A percentile compares a stretch with the other conserved stretches of the same genome.
Conservation (phyloP, 2,888 invertebrate genomes). For the Conchocele bisecta region DNA sequence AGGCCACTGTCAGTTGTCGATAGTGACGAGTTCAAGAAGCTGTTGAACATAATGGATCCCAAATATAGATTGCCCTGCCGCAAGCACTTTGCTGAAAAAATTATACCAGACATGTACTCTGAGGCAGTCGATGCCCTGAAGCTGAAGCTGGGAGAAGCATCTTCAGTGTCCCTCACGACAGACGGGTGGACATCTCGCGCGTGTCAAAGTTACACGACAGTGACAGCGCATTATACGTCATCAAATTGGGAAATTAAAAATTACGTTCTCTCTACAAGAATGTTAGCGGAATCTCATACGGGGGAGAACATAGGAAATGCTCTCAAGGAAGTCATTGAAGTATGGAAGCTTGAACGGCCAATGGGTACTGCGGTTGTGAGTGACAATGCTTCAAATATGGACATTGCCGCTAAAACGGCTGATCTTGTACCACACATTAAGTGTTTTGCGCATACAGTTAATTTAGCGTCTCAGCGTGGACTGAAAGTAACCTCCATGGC, state of each 20-base stretch:
- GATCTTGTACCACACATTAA: too few species aligned
- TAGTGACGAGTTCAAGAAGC: slow-evolving; percentile 23
- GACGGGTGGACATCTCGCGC: slow-evolving; percentile 31
- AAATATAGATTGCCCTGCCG: slow-evolving; percentile 20
- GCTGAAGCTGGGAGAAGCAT: slow-evolving; percentile 2
- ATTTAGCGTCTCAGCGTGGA: too few species aligned
- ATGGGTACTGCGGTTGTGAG: too few species aligned
- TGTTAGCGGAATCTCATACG: too few species aligned
- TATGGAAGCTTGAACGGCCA: too few species aligned
- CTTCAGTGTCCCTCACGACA: slow-evolving; percentile 26
- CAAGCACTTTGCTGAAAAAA: slow-evolving; percentile 19
- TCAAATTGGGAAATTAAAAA: slow-evolving; percentile 7
- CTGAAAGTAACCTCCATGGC: too few species aligned
- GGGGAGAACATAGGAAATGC: too few species aligned
- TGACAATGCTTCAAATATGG: too few species aligned
- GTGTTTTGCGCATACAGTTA: too few species aligned
- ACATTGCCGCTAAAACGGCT: too few species aligned
- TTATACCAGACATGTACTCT: slow-evolving; percentile 14
- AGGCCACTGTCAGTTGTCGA: slow-evolving; percentile 23
- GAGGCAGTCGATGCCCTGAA: neutral
- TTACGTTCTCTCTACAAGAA: too few species aligned
- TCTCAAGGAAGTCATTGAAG: too few species aligned
- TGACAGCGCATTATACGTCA: neutral
- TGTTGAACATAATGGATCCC: slow-evolving; percentile 18
- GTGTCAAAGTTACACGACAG: slow-evolving; percentile 21